Evolutionary conservation across 2,113 vertebrate species (phyloP), one percentile per base, ranked within the genome.

Genomic region (Calyptomena viridis): DNA sequence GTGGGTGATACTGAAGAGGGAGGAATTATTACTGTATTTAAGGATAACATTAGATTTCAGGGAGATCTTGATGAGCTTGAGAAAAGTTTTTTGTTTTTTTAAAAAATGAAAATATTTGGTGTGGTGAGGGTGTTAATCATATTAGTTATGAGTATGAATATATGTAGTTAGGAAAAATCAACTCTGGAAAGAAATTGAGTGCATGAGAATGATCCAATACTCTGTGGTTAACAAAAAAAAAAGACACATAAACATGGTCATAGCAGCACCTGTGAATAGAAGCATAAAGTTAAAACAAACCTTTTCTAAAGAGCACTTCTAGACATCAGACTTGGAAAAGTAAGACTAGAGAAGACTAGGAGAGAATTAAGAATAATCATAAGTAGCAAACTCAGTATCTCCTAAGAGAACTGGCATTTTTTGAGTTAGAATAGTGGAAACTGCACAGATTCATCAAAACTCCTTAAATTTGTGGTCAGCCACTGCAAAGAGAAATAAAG

Each of bases 241-340:
- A n/a, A 63, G 46, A 1, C 8, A 9, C 12, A 18, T 15, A 30
- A 42, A 27, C 5, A n/a, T 11, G 14, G 24, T 50, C 28, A 25
- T 24, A 78, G 22, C 0, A 0, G 14, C 3, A 14, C 6, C 6
- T 72, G 5, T 22, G 5, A 91, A 14, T 37, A 30, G 24, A 9
- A 40, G 13, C 6, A 14, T 33, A 68, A 71, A 13, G 6, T 25
- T 44, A 22, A 79, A 67, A 44, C 7, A 30, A 18, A 17, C 2
- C 3, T 63, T 64, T 40, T 3, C 4, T 37, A n/a, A 72, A 69
- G 15, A 76, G 7, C 1, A 35, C 6, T 59, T 83, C 80, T 39
- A 22, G 49, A 7, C 24, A 31, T 52, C 23, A 5, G 11, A 5
- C 7, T 22, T 25, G 5, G 7, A 31, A 33, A 50, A 69, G 67